These are phyloP conservation scores for Lutjanus erythropterus DNA, from an alignment of 2,113 vertebrate genomes.

Conservation along the genomic window DNA sequence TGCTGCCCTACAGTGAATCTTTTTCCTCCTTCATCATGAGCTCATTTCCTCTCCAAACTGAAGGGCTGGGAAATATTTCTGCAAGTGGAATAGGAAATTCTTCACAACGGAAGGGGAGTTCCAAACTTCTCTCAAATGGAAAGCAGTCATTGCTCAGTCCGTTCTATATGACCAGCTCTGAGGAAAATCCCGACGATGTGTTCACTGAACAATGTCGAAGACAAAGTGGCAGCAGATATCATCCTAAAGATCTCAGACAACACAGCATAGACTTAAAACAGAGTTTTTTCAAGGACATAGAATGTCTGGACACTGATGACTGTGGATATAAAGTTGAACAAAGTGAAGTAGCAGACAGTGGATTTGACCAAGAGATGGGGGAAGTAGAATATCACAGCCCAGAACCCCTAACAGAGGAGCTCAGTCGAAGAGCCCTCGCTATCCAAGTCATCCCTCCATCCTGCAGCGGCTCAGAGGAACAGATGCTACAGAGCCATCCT, in stretches of 20 bases:
- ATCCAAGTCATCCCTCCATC: slow-evolving; percentile 71
- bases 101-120: slow-evolving; percentile 49
- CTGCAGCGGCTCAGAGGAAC: slow-evolving; percentile 68
- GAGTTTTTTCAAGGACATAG: slow-evolving; percentile 24
- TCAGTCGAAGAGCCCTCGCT: slow-evolving; percentile 43
- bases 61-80: slow-evolving; percentile 59
- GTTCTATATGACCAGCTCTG: slow-evolving; percentile 65
- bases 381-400: slow-evolving; percentile 48
- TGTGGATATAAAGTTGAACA: slow-evolving; percentile 62
- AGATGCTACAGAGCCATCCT: slow-evolving; percentile 43
- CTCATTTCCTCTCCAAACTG: slow-evolving; percentile 64
- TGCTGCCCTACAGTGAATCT: slow-evolving; percentile 69
- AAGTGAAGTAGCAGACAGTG: slow-evolving; percentile 71
- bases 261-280: slow-evolving; percentile 30
- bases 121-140: slow-evolving; percentile 40
- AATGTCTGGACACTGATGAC: slow-evolving; percentile 28
- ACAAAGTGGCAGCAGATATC: not conserved
- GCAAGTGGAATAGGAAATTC: slow-evolving; percentile 62
- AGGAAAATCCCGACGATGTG: slow-evolving; percentile 59
- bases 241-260: slow-evolving; percentile 24
- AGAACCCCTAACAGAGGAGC: slow-evolving; percentile 19
- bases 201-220: slow-evolving; percentile 47
- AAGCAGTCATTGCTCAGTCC: slow-evolving; percentile 23
- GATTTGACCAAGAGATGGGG: slow-evolving; percentile 74
- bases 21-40: slow-evolving; percentile 82